Base-by-base conservation (phyloP, 2,888 invertebrate species). In the Orthosia cruda region DNA sequence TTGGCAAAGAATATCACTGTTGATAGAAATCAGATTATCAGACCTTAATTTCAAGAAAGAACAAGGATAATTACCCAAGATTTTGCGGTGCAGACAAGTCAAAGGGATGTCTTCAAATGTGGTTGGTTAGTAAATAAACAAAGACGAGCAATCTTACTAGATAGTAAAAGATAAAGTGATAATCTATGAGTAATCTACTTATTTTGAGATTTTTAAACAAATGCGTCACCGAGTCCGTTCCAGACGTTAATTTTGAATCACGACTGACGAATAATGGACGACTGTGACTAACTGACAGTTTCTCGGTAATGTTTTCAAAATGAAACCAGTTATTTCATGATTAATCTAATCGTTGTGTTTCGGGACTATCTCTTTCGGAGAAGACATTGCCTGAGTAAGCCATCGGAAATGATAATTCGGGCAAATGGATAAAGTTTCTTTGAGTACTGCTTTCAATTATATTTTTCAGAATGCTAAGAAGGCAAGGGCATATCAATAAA, bases 271-370 rank as follows among this genome's bases (percentile, higher is more conserved):
- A 75, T 71, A 75, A 68, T 65, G 45, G 47, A 32, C 0, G 26
- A 70, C 71, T 76, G 76, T 87, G 85, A 87, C 78, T 80, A 82
- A 87, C 69, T 66, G 47, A 63, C 58, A 54, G 57, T 62, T 87
- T 85, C 87, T 77, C 3, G 32, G 82, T 85, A 87, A 81, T 80
- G 82, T 85, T 81, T 72, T 84, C 23, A 67, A 74, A 80, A 81
- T 82, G 74, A 71, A 64, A 74, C 50, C 50, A 16, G 61, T 61
- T 59, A 49, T 45, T 67, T 58, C 20, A 20, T 57, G 58, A 73
- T 47, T 67, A 72, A 82, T 79, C 49, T 74, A 65, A 81, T 81
- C 81, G 23, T 45, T 9, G 23, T 20, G 12, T 58, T 64, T 64
- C 45, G 13, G 23, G 40, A 47, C 18, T 64, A 74, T 77, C 55